Percentiles rank a stretch among this genome's conserved stretches.
Conservation (phyloP, 2,797 vertebrate genomes). For the Poecilia picta region DNA sequence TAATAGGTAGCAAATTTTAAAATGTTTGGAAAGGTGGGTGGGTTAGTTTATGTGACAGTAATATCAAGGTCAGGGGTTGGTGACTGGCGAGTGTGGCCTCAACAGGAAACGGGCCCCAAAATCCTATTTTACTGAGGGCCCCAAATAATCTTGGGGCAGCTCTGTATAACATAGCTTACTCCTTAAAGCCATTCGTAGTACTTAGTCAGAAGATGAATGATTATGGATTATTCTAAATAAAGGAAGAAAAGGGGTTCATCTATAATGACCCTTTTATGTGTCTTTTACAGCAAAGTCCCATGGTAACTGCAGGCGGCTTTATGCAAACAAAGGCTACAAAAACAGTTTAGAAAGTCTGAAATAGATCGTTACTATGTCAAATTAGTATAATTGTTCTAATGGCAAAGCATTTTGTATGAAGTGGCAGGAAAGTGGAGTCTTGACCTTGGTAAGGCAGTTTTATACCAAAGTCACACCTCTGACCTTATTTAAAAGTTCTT, state of each 20-base stretch:
- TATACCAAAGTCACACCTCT: background rate
- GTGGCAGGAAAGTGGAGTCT: background rate
- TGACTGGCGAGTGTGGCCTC: background rate
- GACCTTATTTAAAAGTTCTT: background rate
- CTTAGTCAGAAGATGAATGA: background rate
- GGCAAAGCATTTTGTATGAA: background rate
- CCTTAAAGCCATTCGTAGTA: background rate
- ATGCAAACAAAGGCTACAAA: background rate
- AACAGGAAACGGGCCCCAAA: background rate
- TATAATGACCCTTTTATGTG: background rate
- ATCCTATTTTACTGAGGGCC: background rate
- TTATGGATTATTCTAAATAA: background rate
- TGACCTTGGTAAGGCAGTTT: background rate
- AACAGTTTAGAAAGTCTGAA: background rate
- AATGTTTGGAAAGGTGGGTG: background rate
- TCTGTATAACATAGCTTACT: background rate
- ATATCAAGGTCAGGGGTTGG: background rate
- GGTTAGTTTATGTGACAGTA: background rate
- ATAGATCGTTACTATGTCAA: background rate
- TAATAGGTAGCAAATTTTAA: background rate
- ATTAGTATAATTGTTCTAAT: background rate
- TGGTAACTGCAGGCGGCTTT: background rate
- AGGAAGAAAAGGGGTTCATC: background rate
- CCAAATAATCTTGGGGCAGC: background rate
- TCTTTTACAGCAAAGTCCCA: background rate